Conservation (phyloP, 2,888 invertebrate species). For the Neelides folsomi region DNA sequence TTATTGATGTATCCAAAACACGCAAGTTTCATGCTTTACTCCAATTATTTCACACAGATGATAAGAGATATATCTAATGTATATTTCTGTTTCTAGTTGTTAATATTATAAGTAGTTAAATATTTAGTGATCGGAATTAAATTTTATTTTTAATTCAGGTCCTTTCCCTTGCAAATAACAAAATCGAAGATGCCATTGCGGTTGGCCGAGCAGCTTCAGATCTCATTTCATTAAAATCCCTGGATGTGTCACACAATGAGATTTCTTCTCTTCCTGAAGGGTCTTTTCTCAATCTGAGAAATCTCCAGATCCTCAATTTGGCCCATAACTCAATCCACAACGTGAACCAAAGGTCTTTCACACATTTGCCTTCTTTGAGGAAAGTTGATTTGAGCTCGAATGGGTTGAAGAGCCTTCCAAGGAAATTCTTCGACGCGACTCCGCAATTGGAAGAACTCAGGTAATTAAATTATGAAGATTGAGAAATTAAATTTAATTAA, state of each 20-base stretch:
- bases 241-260: slow-evolving; percentile 57
- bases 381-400: slow-evolving; percentile 65
- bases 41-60: no score
- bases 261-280: slow-evolving; percentile 58
- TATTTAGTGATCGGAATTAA: no score
- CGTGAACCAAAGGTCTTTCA: slow-evolving; percentile 64
- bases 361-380: slow-evolving; percentile 56
- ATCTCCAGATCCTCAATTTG: slow-evolving; percentile 29
- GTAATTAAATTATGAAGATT: slow-evolving; percentile 5
- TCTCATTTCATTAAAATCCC: slow-evolving; percentile 53
- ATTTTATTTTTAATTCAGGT: slow-evolving; percentile 37
- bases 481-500: background rate
- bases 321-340: slow-evolving; percentile 24
- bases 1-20: no score
- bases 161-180: slow-evolving; percentile 56
- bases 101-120: no score
- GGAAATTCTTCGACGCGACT: slow-evolving; percentile 52
- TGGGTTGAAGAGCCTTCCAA: slow-evolving; percentile 59
- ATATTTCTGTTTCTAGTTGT: no score
- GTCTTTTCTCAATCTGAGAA: slow-evolving; percentile 30
- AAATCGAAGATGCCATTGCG: slow-evolving; percentile 64
- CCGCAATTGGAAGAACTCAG: slow-evolving; percentile 52
- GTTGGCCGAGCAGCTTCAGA: slow-evolving; percentile 64
- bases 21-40: no score
- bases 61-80: no score